These are phyloP conservation scores for Drymonia ruficornis DNA, from an alignment of 2,888 invertebrate species.

Conservation along the genomic window DNA sequence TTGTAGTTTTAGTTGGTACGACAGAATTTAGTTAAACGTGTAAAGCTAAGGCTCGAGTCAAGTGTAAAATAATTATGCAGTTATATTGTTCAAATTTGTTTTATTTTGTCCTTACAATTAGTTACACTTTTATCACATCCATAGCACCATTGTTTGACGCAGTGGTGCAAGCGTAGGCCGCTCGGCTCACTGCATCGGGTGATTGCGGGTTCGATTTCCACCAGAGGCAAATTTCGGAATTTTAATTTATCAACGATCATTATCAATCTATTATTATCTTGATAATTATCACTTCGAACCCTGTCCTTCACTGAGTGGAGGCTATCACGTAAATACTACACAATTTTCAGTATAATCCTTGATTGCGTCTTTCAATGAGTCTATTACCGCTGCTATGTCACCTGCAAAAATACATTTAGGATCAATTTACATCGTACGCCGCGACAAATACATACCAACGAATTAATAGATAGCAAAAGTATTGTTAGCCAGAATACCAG, in stretches of 20 bases:
- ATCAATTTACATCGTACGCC: background rate
- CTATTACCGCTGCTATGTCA: slow-evolving; percentile 40
- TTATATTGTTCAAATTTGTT: slow-evolving; percentile 40
- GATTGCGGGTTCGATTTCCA: no score
- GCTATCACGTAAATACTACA: slow-evolving; percentile 32
- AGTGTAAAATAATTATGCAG: slow-evolving; percentile 50
- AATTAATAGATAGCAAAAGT: no score
- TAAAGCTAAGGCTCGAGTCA: slow-evolving; percentile 28
- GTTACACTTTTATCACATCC: background rate
- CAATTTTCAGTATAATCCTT: slow-evolving; percentile 45
- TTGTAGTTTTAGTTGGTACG: background rate
- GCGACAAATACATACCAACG: no score
- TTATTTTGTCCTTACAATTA: slow-evolving; percentile 9
- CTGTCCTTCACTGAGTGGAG: no score
- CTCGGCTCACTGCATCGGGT: no score
- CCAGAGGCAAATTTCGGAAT: no score
- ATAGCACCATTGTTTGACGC: background rate
- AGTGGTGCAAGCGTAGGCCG: no score
- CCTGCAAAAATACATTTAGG: slow-evolving; percentile 45
- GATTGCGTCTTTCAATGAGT: slow-evolving; percentile 43
- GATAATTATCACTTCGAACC: no score
- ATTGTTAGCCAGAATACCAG: no score
- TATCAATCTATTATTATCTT: no score
- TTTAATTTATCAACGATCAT: no score
- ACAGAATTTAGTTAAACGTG: slow-evolving; percentile 4